phyloP scores from a whole-genome alignment of 1,140 invertebrate genomes.

The Diabrotica virgifera region DNA sequence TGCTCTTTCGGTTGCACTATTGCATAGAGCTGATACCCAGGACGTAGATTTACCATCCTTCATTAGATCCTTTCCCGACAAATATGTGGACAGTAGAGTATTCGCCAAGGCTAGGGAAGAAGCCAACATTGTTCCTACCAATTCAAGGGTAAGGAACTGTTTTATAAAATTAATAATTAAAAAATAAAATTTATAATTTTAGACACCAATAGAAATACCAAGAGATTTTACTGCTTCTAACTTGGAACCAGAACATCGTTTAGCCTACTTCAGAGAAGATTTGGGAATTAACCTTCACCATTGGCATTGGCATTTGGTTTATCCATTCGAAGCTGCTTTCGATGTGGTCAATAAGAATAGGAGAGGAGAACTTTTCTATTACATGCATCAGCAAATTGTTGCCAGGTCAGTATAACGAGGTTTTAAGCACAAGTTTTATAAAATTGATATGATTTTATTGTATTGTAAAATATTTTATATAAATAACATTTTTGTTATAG shows the following conservation, averaged over 20 bases:
- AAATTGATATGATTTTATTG: too few species aligned
- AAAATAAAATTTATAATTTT: not conserved
- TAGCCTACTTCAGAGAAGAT: slow-evolving; percentile 43
- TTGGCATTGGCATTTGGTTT: too few species aligned
- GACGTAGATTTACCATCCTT: slow-evolving; percentile 67
- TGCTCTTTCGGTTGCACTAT: slow-evolving; percentile 67
- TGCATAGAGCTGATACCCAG: slow-evolving; percentile 74
- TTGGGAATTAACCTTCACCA: too few species aligned
- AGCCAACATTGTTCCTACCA: slow-evolving; percentile 60
- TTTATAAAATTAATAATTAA: too few species aligned
- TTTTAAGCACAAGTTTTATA: too few species aligned
- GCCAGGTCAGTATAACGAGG: slow-evolving; percentile 52
- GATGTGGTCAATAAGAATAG: slow-evolving; percentile 65
- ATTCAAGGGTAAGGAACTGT: slow-evolving; percentile 55
- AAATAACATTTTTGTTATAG: slow-evolving; percentile 33
- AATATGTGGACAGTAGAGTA: too few species aligned
- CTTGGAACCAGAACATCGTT: slow-evolving; percentile 61
- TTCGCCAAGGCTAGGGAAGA: slow-evolving; percentile 68
- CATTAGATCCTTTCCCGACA: slow-evolving; percentile 57
- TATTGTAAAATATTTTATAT: too few species aligned
- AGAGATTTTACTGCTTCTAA: slow-evolving; percentile 53
- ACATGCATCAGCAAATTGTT: slow-evolving; percentile 52
- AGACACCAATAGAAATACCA: slow-evolving; percentile 55
- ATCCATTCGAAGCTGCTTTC: slow-evolving; percentile 50
- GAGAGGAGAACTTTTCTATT: slow-evolving; percentile 67